phyloP scores from a whole-genome alignment of 2,888 invertebrate species.

The Heteromurus nitidus region DNA sequence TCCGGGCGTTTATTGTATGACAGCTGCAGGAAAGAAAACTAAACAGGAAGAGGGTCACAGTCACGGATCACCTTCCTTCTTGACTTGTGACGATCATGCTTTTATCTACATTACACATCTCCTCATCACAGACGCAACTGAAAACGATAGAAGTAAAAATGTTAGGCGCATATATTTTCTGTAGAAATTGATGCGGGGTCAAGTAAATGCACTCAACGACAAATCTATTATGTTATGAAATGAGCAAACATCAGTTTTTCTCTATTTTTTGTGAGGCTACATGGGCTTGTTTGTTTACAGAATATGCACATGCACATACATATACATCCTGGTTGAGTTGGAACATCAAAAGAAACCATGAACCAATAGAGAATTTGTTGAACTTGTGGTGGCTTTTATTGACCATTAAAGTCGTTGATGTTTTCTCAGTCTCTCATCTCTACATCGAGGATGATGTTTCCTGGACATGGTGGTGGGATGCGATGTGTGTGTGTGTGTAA shows the following conservation, averaged over 20 bases:
- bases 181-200: background rate
- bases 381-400: too few species aligned
- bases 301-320: background rate
- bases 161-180: background rate
- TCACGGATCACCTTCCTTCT: background rate
- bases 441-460: too few species aligned
- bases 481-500: too few species aligned
- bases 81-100: background rate
- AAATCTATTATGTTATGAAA: background rate
- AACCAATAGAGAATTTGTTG: too few species aligned
- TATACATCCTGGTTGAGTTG: background rate
- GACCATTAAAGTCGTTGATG: too few species aligned
- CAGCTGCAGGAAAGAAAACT: background rate
- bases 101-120: background rate
- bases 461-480: too few species aligned
- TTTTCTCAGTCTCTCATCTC: too few species aligned
- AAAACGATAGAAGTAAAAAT: background rate
- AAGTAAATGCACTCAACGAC: background rate
- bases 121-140: background rate
- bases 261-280: background rate
- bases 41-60: constrained; percentile 5
- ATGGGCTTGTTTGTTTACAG: background rate
- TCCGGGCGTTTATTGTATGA: background rate
- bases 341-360: too few species aligned
- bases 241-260: background rate